Base-by-base conservation (phyloP, 2,113 vertebrate genomes). In the Salminus brasiliensis region DNA sequence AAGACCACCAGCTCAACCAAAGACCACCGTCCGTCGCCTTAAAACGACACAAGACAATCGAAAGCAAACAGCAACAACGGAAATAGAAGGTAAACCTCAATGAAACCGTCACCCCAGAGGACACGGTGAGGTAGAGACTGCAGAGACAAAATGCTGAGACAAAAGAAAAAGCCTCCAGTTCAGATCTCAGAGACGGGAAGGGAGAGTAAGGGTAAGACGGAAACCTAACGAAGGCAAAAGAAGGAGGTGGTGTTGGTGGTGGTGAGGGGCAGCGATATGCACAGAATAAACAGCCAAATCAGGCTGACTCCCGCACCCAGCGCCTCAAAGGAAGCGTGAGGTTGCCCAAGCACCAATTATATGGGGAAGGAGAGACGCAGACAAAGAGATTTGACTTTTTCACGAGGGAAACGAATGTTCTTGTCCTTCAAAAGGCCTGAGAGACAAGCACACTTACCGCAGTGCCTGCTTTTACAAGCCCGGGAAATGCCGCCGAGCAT, bases 311-410 rank as follows among this genome's bases (percentile, higher is more conserved):
- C 73, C 23, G 2, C 27, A 60, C 39, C 6, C 11, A 8, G 53
- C 21, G 47, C n/a, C n/a, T n/a, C n/a, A n/a, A n/a, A n/a, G n/a
- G n/a, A n/a, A n/a, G n/a, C 49, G 66, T 27, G 60, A 78, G 63
- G 75, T 78, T 73, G 52, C 57, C 18, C 10, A 74, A 78, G 66
- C 55, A 65, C 36, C 78, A 70, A 65, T 78, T 84, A 65, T 57
- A 74, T 13, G 62, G 27, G 27, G 41, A 63, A 78, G 55, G 70
- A 12, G 32, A 41, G 76, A 62, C 21, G 18, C 39, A 8, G n/a
- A 49, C 1, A 9, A 36, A 65, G 32, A 34, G 30, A 36, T 65
- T 18, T 65, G 62, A 39, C 62, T 66, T 68, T 55, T 41, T 57
- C n/a, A 5, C 7, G 25, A n/a, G 18, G 39, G n/a, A 63, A 47